A percentile compares a stretch with the other conserved stretches of the same genome.
These are phyloP conservation scores for Caenorhabditis inopinata DNA, from an alignment of 1,140 invertebrate genomes.

Conservation along the genomic window DNA sequence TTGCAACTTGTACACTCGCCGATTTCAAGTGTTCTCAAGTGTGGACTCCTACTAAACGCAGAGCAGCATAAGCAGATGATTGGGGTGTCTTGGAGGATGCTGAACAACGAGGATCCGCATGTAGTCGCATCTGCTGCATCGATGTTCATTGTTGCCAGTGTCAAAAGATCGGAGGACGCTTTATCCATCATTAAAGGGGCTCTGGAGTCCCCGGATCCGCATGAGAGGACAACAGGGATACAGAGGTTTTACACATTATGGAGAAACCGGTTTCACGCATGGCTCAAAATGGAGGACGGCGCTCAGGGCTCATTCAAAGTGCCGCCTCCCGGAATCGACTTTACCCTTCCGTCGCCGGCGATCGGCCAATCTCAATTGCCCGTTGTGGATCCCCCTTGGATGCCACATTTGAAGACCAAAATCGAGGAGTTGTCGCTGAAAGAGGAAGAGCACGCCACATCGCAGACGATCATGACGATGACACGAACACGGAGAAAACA, in stretches of 20 bases:
- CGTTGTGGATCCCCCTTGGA: slow-evolving; percentile 97
- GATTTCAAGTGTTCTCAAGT: slow-evolving; percentile 84
- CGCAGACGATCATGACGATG: slow-evolving; percentile 88
- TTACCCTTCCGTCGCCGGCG: slow-evolving; percentile 94
- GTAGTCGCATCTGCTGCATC: slow-evolving; percentile 74
- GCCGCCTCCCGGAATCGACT: slow-evolving; percentile 95
- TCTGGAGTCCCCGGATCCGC: slow-evolving; percentile 79
- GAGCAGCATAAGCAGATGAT: slow-evolving; percentile 84
- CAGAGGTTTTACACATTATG: slow-evolving; percentile 76
- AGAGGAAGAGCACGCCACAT: slow-evolving; percentile 90
- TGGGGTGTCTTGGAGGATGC: slow-evolving; percentile 86
- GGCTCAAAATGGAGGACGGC: slow-evolving; percentile 96
- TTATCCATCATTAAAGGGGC: slow-evolving; percentile 83
- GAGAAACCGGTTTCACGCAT: slow-evolving; percentile 95
- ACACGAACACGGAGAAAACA: slow-evolving; percentile 97
- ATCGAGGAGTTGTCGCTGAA: slow-evolving; percentile 98
- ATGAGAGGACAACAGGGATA: slow-evolving; percentile 77
- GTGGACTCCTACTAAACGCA: slow-evolving; percentile 82
- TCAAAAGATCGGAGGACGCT: slow-evolving; percentile 82
- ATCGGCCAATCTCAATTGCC: slow-evolving; percentile 70
- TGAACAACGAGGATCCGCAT: slow-evolving; percentile 77
- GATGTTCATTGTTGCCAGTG: slow-evolving; percentile 85
- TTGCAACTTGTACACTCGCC: slow-evolving; percentile 80
- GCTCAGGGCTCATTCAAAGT: slow-evolving; percentile 88
- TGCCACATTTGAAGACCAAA: slow-evolving; percentile 93